A percentile compares a stretch with the other conserved stretches of the same genome.
Evolutionary conservation across 2,797 vertebrate genomes (phyloP).

Genomic region (Ptychobarbus kaznakovi): DNA sequence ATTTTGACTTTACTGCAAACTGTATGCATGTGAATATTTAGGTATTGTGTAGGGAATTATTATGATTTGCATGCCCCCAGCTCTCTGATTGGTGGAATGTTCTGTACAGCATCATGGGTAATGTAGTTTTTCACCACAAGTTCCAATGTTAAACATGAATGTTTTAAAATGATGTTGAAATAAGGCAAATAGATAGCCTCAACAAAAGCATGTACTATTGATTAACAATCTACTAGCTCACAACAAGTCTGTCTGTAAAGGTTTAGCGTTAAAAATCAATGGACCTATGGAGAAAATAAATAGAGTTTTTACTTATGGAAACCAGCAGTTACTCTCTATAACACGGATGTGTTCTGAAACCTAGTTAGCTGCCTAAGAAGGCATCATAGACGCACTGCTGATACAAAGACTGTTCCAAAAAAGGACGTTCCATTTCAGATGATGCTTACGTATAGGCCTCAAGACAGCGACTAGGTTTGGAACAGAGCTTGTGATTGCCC

Average conservation of each 20-base stretch:
- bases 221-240: not conserved
- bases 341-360: not conserved
- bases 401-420: not conserved
- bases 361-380: not conserved
- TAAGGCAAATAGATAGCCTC: not conserved
- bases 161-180: not conserved
- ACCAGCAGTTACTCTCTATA: too few relatives aligned
- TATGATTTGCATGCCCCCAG: not conserved
- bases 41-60: not conserved
- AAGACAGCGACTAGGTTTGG: constrained; percentile 10
- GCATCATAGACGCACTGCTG: not conserved
- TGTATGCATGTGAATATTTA: not conserved
- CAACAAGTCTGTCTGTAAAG: not conserved
- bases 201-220: not conserved
- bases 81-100: not conserved
- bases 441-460: not conserved
- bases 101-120: not conserved
- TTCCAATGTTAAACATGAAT: not conserved
- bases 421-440: not conserved
- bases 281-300: not conserved
- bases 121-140: not conserved
- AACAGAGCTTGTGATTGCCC: constrained; percentile 15
- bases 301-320: not conserved
- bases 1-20: not conserved
- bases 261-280: not conserved